phyloP scores from a whole-genome alignment of 1,140 invertebrate species.

The Saccostrea echinata region DNA sequence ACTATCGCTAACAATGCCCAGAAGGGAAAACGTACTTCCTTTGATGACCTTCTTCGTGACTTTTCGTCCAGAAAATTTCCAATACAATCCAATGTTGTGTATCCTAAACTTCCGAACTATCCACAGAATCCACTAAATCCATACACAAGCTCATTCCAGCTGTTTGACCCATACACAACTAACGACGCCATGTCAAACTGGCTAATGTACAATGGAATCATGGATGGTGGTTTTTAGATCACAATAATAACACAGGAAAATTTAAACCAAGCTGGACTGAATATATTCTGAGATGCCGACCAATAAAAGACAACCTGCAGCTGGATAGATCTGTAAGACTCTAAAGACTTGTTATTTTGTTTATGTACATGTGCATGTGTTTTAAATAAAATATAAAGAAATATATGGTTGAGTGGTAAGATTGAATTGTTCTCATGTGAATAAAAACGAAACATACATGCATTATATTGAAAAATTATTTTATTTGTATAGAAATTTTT shows the following conservation, averaged over 20 bases:
- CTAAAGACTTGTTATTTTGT: no score
- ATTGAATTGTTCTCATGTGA: no score
- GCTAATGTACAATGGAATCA: slow-evolving; percentile 15
- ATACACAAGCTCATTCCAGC: background rate
- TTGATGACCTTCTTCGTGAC: background rate
- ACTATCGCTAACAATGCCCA: slow-evolving; percentile 1
- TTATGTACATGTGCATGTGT: no score
- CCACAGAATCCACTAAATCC: background rate
- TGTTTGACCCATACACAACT: background rate
- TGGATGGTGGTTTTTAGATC: background rate
- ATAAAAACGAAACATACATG: no score
- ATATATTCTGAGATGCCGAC: no score
- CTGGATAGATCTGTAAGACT: no score
- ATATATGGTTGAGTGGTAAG: no score
- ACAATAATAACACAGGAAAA: background rate
- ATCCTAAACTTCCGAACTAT: background rate
- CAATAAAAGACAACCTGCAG: no score
- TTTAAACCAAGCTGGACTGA: no score
- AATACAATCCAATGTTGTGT: background rate
- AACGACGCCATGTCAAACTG: slow-evolving; percentile 7
- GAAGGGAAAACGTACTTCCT: background rate
- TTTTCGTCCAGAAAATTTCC: background rate
- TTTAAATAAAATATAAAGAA: no score
- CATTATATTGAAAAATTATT: no score
- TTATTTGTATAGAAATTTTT: no score